Base-by-base conservation (phyloP, 2,113 vertebrate genomes). In the Psilopogon haemacephalus region DNA sequence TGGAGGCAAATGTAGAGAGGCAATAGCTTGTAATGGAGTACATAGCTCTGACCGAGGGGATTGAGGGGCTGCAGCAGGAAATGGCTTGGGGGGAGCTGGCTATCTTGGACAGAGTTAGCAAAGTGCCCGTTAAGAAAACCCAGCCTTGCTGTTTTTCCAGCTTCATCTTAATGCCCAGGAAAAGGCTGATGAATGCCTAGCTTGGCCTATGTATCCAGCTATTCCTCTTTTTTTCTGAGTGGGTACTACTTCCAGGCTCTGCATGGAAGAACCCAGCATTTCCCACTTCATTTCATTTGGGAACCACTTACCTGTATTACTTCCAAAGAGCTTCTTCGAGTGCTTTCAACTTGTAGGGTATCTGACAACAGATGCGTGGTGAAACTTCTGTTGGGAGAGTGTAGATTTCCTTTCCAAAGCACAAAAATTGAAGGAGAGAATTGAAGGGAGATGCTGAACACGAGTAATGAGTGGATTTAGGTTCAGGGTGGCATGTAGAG, bases 21-120 rank as follows among this genome's bases (percentile, higher is more conserved):
- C 94, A 95, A 88, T 80, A 83, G 71, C 48, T 88, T 68, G 96
- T 94, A 94, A 94, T 80, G 93, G 87, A 92, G 82, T 84, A 94
- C 89, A 40, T 21, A 92, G 74, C 8, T 1, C 44, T 73, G 91
- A 77, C 37, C 18, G 38, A 65, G 11, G 32, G 78, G 72, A 87
- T 92, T 85, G 68, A 13, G 71, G 24, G 60, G 42, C 72, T 85
- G 64, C 74, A 83, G 87, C 81, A 94, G 94, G 93, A 96, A 94
- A 92, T 90, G 78, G 46, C 84, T 38, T 50, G 48, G 80, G 88
- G 35, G 75, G 74, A 87, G 55, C 82, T 85, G 81, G 37, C 50
- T 83, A 18, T 86, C 64, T 46, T 7, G 32, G 74, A 55, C 71
- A 88, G n/a, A 71, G 83, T 94, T 95, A 91, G 52, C 89, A 80